A percentile compares a stretch with the other conserved stretches of the same genome.
These are phyloP conservation scores for Micrastur ruficollis DNA, from an alignment of 2,797 vertebrate species.

Conservation along the genomic window DNA sequence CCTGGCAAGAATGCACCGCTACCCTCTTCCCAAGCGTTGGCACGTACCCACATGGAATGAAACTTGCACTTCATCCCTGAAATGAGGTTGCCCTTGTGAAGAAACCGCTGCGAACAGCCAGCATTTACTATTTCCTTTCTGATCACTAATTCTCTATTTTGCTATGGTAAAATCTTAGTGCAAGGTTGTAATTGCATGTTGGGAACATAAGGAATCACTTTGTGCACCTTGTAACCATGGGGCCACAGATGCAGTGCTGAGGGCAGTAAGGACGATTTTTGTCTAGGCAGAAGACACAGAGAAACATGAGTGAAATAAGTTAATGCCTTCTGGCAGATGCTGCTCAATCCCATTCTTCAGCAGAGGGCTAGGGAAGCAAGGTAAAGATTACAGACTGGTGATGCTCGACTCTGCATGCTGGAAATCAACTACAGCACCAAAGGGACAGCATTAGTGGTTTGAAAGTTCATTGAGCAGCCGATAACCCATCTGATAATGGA, in stretches of 20 bases:
- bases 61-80: neutral
- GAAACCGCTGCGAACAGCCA: neutral
- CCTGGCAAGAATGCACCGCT: neutral
- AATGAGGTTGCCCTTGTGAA: neutral
- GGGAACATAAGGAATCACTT: neutral
- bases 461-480: neutral
- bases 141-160: neutral
- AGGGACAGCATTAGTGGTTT: neutral
- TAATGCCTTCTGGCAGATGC: neutral
- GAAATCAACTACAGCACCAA: neutral
- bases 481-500: neutral
- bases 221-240: neutral
- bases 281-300: neutral
- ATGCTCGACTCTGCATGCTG: neutral
- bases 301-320: neutral
- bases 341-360: neutral
- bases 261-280: neutral
- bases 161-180: neutral
- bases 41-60: fast-evolving
- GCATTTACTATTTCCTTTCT: neutral
- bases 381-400: neutral
- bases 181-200: neutral
- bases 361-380: neutral
- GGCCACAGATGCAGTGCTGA: neutral
- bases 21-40: neutral